These are phyloP conservation scores for Thunnus albacares DNA, from an alignment of 2,797 vertebrate species.

Conservation along the genomic window DNA sequence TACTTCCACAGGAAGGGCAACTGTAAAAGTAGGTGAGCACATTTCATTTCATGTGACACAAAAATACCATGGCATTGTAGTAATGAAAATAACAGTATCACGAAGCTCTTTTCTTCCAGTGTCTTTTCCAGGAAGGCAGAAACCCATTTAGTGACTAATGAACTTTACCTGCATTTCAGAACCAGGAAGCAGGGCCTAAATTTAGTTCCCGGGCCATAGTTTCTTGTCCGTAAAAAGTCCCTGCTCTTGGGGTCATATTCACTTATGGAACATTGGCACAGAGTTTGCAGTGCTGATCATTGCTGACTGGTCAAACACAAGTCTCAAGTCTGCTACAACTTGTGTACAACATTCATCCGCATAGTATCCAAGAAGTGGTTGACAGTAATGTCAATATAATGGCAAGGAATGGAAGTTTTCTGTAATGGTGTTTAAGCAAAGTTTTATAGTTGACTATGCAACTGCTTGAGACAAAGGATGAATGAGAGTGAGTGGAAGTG, in stretches of 20 bases:
- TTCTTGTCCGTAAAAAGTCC: no score
- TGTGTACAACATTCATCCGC: not conserved
- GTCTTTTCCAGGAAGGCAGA: conserved; percentile 2
- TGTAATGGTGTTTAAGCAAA: not conserved
- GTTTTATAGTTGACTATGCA: not conserved
- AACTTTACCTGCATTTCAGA: not conserved
- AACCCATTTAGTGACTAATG: not conserved
- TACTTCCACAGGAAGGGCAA: conserved; percentile 12
- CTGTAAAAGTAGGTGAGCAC: conserved; percentile 1
- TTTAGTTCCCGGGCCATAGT: not conserved
- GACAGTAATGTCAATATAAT: no score
- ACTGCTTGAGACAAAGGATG: no score
- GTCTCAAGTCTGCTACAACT: no score
- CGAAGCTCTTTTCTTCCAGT: no score
- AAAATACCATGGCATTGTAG: not conserved
- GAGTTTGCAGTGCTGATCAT: not conserved
- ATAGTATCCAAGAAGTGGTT: not conserved
- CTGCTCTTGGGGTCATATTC: no score
- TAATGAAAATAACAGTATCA: not conserved
- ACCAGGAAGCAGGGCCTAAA: not conserved
- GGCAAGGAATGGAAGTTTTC: not conserved
- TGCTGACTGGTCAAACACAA: not conserved
- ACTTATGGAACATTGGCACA: no score
- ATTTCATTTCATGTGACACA: not conserved
- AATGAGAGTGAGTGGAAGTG: not conserved